phyloP scores from a whole-genome alignment of 2,113 vertebrate genomes.

The Zosterops lateralis region DNA sequence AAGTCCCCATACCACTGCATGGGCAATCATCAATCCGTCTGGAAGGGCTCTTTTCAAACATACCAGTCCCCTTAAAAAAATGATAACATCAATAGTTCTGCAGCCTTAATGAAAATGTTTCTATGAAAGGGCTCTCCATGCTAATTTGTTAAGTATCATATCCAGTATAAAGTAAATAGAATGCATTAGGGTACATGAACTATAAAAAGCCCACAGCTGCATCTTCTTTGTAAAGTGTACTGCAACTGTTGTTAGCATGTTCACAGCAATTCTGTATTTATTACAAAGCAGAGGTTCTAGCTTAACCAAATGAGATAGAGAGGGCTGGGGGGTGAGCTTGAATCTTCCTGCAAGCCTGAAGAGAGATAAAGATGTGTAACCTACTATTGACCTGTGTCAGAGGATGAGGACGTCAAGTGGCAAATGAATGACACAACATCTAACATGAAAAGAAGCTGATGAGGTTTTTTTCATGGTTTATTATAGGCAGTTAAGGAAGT shows the following conservation, averaged over 20 bases:
- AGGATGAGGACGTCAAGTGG: accelerated
- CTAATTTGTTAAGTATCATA: background rate
- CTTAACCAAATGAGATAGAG: background rate
- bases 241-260: background rate
- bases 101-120: background rate
- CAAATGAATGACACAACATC: background rate
- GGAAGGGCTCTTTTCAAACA: background rate
- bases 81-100: background rate
- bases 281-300: background rate
- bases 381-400: background rate
- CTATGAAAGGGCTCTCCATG: background rate
- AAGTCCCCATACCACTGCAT: background rate
- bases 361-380: background rate
- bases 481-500: background rate
- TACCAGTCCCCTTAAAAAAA: background rate
- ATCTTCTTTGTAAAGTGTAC: background rate
- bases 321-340: background rate
- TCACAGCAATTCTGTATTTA: background rate
- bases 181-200: background rate
- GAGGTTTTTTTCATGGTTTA: background rate
- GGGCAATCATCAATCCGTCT: background rate
- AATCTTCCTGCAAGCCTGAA: background rate
- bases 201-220: background rate
- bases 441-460: background rate
- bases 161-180: background rate